Base-by-base conservation (phyloP, 2,888 invertebrate genomes). In the Micropterix aruncella region DNA sequence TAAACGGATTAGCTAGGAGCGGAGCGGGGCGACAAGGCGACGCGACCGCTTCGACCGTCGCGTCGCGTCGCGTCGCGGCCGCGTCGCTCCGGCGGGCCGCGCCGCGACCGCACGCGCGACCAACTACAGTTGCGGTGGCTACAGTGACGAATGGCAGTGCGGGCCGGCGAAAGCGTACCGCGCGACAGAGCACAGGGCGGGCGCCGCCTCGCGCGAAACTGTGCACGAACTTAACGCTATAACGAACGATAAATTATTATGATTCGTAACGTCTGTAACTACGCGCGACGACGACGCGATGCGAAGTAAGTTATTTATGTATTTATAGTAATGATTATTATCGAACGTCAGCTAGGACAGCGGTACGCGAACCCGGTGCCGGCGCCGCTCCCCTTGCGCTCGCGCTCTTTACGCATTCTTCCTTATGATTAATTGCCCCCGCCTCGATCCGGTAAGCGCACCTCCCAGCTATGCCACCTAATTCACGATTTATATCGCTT, bases 401-500 rank as follows among this genome's bases (percentile, higher is more conserved):
- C 27, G 5, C 27, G 12, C 27, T 27, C 27, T 12, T 27, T 5
- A 27, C 27, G 7, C 12, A 27, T 12, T 27, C 27, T 27, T 27
- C 27, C 27, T 27, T 7, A 7, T 27, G 12, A 17, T 14, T 17
- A 16, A 14, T 5, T 41, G 3, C 12, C 37, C 37, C 37, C 41
- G 36, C 18, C 18, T 18, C 27, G n/a, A 5, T 18, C 16, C 18
- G 7, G n/a, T 9, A 12, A 17, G 14, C 16, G 16, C 12, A 12
- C n/a, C 17, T 7, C n/a, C 7, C 7, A n/a, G 14, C 5, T 16
- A 17, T 16, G 7, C n/a, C 14, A 15, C 17, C 40, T 16, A 44
- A 47, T 45, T 43, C 45, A 38, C 44, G 45, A 47, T 44, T 43
- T 43, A n/a, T n/a, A 47, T 47, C 45, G 47, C 45, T 45, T 43